phyloP scores from a whole-genome alignment of 2,797 vertebrate species.

The Neopelma chrysocephalum region DNA sequence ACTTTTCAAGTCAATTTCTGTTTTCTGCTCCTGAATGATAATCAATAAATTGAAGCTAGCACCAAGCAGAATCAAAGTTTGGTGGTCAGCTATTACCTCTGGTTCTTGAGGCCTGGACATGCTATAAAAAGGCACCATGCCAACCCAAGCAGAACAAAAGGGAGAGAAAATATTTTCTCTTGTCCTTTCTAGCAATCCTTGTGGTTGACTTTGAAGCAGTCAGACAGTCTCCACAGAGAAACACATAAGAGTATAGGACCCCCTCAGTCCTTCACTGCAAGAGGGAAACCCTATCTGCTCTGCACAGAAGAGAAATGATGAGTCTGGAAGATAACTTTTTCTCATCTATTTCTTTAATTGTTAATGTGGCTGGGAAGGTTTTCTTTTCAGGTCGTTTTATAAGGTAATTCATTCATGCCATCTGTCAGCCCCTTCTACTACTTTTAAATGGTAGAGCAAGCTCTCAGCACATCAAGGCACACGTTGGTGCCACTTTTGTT shows the following conservation, averaged over 20 bases:
- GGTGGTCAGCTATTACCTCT: background rate
- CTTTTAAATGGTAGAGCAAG: conserved; percentile 10
- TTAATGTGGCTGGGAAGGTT: background rate
- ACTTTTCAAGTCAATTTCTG: background rate
- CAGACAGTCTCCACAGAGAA: background rate
- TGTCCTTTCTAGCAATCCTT: background rate
- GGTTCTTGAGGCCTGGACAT: background rate
- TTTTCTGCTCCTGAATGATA: background rate
- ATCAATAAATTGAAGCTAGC: background rate
- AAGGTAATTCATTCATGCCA: conserved; percentile 7
- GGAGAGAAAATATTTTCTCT: background rate
- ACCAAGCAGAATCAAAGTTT: background rate
- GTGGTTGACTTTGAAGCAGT: background rate
- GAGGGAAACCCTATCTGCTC: background rate
- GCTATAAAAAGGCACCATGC: background rate
- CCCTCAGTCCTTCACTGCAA: background rate
- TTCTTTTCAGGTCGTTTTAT: conserved; percentile 18
- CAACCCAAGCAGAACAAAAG: background rate
- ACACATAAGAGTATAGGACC: background rate
- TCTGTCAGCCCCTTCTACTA: conserved; percentile 40
- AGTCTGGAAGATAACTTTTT: background rate
- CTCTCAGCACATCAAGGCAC: conserved; percentile 15
- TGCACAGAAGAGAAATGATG: background rate
- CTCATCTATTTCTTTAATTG: conserved; percentile 18
- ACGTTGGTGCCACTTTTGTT: conserved; percentile 48